Evolutionary conservation across 2,888 invertebrate species (phyloP).

Genomic region (Tetheella fluctuosa): DNA sequence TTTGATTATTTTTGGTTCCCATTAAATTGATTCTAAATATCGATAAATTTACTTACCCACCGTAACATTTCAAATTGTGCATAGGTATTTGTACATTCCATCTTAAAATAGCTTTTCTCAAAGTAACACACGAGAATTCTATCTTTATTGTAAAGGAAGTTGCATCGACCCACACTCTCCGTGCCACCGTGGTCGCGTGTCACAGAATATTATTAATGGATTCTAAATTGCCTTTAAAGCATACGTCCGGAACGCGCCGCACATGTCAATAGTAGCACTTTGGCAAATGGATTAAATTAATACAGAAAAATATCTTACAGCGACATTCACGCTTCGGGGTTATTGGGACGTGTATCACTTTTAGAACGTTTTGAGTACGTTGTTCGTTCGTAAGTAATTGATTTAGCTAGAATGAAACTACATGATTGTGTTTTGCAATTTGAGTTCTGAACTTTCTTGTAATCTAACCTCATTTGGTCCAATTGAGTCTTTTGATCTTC

Average conservation of each 20-base stretch:
- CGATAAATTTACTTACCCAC: too few relatives aligned
- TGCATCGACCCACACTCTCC: conserved; percentile 22
- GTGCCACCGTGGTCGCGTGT: conserved; percentile 48
- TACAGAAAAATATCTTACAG: conserved; percentile 32
- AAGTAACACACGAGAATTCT: conserved; percentile 14
- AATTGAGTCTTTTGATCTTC: too few relatives aligned
- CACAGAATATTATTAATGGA: conserved; percentile 70
- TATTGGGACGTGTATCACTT: not conserved
- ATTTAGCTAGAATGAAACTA: not conserved
- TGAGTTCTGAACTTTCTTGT: too few relatives aligned
- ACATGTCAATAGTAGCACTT: conserved; percentile 55
- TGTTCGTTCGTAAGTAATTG: not conserved
- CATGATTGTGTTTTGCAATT: not conserved
- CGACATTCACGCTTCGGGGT: not conserved
- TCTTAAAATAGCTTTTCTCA: conserved; percentile 1
- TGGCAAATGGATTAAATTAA: conserved; percentile 57
- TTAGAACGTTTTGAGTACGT: not conserved
- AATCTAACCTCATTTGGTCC: too few relatives aligned
- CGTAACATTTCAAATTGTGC: too few relatives aligned
- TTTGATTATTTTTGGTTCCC: too few relatives aligned
- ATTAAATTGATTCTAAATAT: too few relatives aligned
- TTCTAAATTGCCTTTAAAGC: conserved; percentile 71
- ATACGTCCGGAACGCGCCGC: conserved; percentile 54
- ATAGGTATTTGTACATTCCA: too few relatives aligned
- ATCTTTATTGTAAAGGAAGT: conserved; percentile 15